Evolutionary conservation across 2,888 invertebrate genomes (phyloP).

Genomic region (Acronicta aceris): DNA sequence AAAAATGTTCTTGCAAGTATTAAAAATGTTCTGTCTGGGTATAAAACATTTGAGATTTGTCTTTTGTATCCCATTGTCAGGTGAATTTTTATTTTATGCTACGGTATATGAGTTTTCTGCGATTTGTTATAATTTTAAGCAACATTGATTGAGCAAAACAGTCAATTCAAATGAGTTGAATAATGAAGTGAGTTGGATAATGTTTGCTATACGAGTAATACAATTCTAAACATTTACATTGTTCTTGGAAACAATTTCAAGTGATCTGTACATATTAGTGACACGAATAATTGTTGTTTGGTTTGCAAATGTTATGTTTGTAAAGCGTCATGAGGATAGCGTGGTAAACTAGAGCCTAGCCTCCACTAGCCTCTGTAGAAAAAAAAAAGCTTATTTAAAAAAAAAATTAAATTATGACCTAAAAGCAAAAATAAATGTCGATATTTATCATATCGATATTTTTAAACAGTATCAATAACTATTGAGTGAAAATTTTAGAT

Average conservation of each 20-base stretch:
- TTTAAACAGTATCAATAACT: no score
- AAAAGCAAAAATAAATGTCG: no score
- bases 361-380: no score
- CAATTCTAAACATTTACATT: conserved; percentile 12
- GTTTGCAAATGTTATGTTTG: not conserved
- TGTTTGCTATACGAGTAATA: conserved; percentile 2
- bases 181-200: not conserved
- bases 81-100: conserved; percentile 15
- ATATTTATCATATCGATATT: no score
- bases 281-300: conserved; percentile 15
- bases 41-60: conserved; percentile 38
- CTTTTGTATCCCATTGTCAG: conserved; percentile 10
- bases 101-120: conserved; percentile 15
- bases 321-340: not conserved
- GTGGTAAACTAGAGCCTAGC: no score
- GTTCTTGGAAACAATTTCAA: conserved; percentile 13
- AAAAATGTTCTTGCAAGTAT: conserved; percentile 40
- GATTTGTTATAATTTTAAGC: conserved; percentile 14
- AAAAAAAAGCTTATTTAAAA: no score
- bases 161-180: not conserved
- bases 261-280: conserved; percentile 12
- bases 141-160: not conserved
- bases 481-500: no score
- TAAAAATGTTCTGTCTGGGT: conserved; percentile 34
- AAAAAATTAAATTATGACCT: no score